Base-by-base conservation (phyloP, 2,888 invertebrate species). In the Chamaedrilus cognettii region DNA sequence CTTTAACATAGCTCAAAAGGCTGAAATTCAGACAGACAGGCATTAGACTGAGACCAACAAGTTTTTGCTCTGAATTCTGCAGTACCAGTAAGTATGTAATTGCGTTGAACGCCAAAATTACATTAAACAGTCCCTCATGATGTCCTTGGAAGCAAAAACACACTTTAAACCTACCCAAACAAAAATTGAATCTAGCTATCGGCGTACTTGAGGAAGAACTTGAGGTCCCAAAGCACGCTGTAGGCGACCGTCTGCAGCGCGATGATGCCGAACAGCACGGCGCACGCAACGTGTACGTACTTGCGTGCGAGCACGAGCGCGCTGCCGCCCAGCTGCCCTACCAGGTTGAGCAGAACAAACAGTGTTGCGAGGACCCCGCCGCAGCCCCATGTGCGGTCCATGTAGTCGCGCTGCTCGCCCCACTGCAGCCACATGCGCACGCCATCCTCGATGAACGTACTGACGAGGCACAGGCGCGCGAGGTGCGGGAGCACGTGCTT, bases 361-460 rank as follows among this genome's bases (percentile, higher is more conserved):
- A 96, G 76, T 23, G 95, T 94, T 60, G 96, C 96, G 70, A 99
- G 85, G 84, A 98, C 90, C 61, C 90, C 90, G 56, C 98, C 98
- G 86, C 97, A 96, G 57, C 92, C 91, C 99, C 97, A 98, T 19
- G 94, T 69, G 60, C 32, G 90, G 83, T 96, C 91, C 94, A 98
- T 97, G 84, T 96, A 98, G 83, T 96, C 96, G 55, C 95, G 88
- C 84, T 97, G 97, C 81, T 98, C 96, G 64, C 89, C 89, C 97
- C 97, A 98, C 85, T 99, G 99, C 80, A 94, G 92, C 91, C 96
- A 99, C 99, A 99, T 99, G 70, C 99, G 90, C 69, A 99, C 88
- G 1, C 99, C 99, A 87, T 99, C 99, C 86, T 99, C 99, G 71
- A 99, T 87, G 87, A 99, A 99, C 77, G 99, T 99, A 77, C 96